A percentile compares a stretch with the other conserved stretches of the same genome.
Conservation (phyloP, 1,140 invertebrate species). For the Drosophila ironensis region DNA sequence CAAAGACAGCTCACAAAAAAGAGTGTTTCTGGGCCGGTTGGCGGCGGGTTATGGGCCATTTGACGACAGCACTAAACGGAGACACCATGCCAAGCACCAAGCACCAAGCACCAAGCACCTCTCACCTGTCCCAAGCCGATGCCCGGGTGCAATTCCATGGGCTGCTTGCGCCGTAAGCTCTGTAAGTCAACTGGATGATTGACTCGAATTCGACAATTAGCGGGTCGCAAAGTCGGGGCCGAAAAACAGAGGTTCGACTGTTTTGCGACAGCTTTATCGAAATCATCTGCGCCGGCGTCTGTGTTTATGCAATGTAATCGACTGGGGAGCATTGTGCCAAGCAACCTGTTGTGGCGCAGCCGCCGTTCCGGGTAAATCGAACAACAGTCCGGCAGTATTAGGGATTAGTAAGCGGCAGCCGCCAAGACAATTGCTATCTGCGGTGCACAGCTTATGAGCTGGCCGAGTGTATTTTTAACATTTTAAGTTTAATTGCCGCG, state of each 20-base stretch:
- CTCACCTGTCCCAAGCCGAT: neutral
- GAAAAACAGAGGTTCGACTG: slow-evolving; percentile 40
- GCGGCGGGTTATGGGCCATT: neutral
- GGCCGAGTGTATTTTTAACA: slow-evolving; percentile 24
- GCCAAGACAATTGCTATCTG: slow-evolving; percentile 33
- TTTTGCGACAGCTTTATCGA: slow-evolving; percentile 25
- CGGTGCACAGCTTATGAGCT: neutral
- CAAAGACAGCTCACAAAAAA: slow-evolving; percentile 54
- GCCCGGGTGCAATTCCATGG: neutral
- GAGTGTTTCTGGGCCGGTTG: neutral
- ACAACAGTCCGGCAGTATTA: neutral
- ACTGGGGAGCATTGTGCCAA: slow-evolving; percentile 40
- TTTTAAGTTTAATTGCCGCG: slow-evolving; percentile 62
- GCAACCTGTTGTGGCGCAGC: slow-evolving; percentile 61
- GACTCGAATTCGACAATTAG: too few species aligned
- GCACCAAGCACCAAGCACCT: neutral
- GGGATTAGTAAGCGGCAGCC: slow-evolving; percentile 6
- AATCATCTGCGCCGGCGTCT: slow-evolving; percentile 55
- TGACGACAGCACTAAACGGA: neutral
- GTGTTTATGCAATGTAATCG: slow-evolving; percentile 73
- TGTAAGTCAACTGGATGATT: slow-evolving; percentile 3
- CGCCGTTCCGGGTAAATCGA: slow-evolving; percentile 47
- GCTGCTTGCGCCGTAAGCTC: neutral
- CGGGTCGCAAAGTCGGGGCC: too few species aligned
- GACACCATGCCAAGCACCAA: neutral